phyloP scores from a whole-genome alignment of 2,888 invertebrate species.

The Diarsia brunnea region DNA sequence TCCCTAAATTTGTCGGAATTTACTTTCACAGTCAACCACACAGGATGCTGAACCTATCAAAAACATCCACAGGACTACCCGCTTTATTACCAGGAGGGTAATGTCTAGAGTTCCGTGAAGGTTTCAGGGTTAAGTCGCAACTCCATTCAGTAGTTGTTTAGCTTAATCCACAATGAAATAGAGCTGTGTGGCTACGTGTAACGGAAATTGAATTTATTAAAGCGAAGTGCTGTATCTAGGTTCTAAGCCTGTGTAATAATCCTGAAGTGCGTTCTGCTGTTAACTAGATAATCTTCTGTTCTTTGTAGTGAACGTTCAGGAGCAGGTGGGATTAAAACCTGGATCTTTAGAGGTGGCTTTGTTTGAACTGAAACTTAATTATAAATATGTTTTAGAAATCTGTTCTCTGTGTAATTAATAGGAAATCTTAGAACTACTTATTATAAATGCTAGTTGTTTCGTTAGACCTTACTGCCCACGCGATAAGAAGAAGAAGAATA shows the following conservation, averaged over 20 bases:
- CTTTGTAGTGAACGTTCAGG: constrained; percentile 12
- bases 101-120: constrained; percentile 33
- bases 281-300: constrained; percentile 49
- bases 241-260: constrained; percentile 55
- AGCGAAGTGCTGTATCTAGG: constrained; percentile 60
- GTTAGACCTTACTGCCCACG: too few relatives aligned
- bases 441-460: too few relatives aligned
- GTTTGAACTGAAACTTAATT: background rate
- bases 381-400: too few relatives aligned
- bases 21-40: constrained; percentile 64
- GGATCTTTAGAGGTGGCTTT: constrained; percentile 4
- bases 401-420: too few relatives aligned
- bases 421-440: too few relatives aligned
- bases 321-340: constrained; percentile 38
- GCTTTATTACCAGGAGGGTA: constrained; percentile 8
- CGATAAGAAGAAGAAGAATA: too few relatives aligned
- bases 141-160: constrained; percentile 66
- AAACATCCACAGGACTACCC: constrained; percentile 23
- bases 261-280: constrained; percentile 54
- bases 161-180: constrained; percentile 72
- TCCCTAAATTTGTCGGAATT: constrained; percentile 67
- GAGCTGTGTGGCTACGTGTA: constrained; percentile 67
- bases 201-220: constrained; percentile 77
- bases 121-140: constrained; percentile 53
- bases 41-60: constrained; percentile 45